Evolutionary conservation across 2,888 invertebrate species (phyloP).

Genomic region (Drosophila quinaria): DNA sequence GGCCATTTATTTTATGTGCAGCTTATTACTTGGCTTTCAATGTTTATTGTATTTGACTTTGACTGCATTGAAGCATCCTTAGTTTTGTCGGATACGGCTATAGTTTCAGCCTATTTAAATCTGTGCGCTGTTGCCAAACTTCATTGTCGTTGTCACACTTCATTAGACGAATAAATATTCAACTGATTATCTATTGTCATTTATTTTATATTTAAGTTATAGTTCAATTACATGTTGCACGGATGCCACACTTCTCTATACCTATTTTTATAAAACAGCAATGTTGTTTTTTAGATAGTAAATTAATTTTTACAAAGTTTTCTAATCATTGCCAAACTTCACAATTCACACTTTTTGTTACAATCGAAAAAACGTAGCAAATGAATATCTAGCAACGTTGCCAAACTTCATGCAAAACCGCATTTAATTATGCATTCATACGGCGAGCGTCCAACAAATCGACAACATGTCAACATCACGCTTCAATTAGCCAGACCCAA

Average conservation of each 20-base stretch:
- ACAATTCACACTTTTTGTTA: background rate
- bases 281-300: too few species aligned
- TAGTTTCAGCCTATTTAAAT: conserved; percentile 36
- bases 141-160: conserved; percentile 9
- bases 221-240: too few species aligned
- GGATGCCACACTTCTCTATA: too few species aligned
- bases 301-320: background rate
- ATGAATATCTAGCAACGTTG: conserved; percentile 24
- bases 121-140: conserved; percentile 22
- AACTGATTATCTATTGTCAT: background rate
- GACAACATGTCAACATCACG: conserved; percentile 74
- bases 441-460: conserved; percentile 60
- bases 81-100: conserved; percentile 20
- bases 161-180: background rate
- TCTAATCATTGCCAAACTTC: background rate
- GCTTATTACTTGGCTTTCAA: conserved; percentile 56
- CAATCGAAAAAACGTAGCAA: background rate
- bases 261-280: too few species aligned
- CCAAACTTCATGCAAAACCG: conserved; percentile 21
- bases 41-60: conserved; percentile 54
- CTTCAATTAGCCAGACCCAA: conserved; percentile 66
- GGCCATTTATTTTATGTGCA: conserved; percentile 65
- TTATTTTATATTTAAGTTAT: too few species aligned
- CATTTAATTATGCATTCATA: conserved; percentile 75
- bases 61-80: conserved; percentile 19